A percentile compares a stretch with the other conserved stretches of the same genome.
Evolutionary conservation across 2,113 vertebrate species (phyloP).

Genomic region (Pseudois nayaur): DNA sequence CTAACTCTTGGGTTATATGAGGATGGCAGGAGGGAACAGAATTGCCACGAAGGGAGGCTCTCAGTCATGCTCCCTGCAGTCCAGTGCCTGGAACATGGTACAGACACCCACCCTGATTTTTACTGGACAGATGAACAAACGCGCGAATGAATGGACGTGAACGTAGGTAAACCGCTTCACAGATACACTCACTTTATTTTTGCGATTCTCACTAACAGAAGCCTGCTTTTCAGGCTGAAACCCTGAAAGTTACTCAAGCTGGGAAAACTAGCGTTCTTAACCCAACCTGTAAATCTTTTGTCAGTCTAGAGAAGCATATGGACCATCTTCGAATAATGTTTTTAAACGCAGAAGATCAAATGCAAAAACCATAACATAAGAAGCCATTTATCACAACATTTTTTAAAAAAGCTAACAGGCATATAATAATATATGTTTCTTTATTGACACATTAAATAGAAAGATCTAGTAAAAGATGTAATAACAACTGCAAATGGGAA

Average conservation of each 20-base stretch:
- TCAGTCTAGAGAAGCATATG: neutral
- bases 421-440: conserved; percentile 31
- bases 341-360: neutral
- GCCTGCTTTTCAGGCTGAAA: neutral
- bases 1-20: neutral
- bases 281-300: neutral
- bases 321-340: neutral
- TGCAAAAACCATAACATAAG: neutral
- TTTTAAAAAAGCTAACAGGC: neutral
- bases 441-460: conserved; percentile 40
- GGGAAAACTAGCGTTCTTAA: neutral
- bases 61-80: neutral
- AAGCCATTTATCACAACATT: conserved; percentile 1
- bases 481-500: conserved; percentile 5
- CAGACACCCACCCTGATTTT: neutral
- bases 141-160: neutral
- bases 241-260: neutral
- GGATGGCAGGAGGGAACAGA: neutral
- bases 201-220: neutral
- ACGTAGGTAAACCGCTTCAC: accelerated
- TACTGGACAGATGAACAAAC: neutral
- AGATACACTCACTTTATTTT: neutral
- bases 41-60: neutral
- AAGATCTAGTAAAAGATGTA: conserved; percentile 4
- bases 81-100: neutral